Percentiles rank a stretch among this genome's conserved stretches.
These are phyloP conservation scores for Arenaria interpres DNA, from an alignment of 2,113 vertebrate species.

Conservation along the genomic window DNA sequence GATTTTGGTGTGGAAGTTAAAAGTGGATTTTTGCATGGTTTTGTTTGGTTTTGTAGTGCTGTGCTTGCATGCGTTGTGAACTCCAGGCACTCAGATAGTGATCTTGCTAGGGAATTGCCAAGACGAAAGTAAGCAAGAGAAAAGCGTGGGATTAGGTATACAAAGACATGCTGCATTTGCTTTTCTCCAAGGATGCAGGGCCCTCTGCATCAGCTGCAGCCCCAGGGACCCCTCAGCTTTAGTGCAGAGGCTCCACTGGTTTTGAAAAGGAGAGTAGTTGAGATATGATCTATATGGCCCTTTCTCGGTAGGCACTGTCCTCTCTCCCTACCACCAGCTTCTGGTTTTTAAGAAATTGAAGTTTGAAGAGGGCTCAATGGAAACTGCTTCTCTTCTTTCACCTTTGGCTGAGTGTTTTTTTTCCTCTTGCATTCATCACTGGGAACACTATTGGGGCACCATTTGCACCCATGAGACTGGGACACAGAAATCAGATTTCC, in stretches of 20 bases:
- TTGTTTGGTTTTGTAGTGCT: slow-evolving; percentile 2
- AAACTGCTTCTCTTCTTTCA: neutral
- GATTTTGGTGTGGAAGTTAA: neutral
- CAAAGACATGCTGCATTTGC: neutral
- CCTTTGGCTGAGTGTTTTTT: neutral
- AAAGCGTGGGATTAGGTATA: neutral
- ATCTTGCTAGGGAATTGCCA: neutral
- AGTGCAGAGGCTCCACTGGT: neutral
- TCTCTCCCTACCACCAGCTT: neutral
- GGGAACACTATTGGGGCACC: neutral
- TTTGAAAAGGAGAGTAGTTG: neutral
- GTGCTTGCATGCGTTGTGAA: neutral
- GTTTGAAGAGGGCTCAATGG: neutral
- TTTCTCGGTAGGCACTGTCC: neutral
- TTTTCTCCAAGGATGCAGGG: neutral
- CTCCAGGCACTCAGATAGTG: neutral
- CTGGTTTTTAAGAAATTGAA: neutral
- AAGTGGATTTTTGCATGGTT: neutral
- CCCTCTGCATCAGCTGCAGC: neutral
- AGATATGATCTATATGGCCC: neutral
- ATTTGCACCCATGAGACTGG: neutral
- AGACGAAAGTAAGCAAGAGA: neutral
- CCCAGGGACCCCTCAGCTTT: neutral
- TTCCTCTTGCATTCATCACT: neutral
- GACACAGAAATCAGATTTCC: neutral